Evolutionary conservation across 2,888 invertebrate genomes (phyloP), one percentile per base, ranked within the genome.

Genomic region (Digitonthophagus gazella): DNA sequence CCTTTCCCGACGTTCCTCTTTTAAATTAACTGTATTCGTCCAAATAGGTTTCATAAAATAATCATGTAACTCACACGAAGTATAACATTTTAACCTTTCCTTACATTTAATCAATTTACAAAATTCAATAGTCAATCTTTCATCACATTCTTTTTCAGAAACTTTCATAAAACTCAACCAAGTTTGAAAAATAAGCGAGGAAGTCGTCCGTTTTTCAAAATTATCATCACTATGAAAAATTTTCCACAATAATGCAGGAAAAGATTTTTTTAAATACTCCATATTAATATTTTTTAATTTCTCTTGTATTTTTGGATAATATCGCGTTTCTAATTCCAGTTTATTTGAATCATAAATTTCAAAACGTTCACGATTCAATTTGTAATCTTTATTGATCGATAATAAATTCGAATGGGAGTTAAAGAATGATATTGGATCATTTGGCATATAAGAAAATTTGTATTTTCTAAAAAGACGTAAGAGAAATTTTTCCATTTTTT

Each of bases 131-230:
- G 65, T 18, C 19, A 70, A 64, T 15, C 70, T 22, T 15, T 67
- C 68, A 14, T 16, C 66, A 15, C 58, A 58, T 64, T 66, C 61
- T 44, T 61, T 14, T 14, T 67, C 68, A n/a, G 67, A 68, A 3
- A 70, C 11, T 6, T 57, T n/a, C 8, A 67, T 57, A 1, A 18
- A 58, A 19, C 70, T 70, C 15, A 64, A 63, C 70, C 70, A 70
- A 15, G 70, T 65, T 22, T 66, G 70, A 56, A 64, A 68, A 28
- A 65, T 65, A 54, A 68, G 67, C 8, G 66, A 64, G 6, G 20
- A 58, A 15, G 15, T 22, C 8, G 65, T 6, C 1, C 4, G 6
- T 11, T 6, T 22, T 54, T 58, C 22, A 8, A 20, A 19, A 11
- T 58, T 44, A 1, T 15, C n/a, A 14, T 63, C 58, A n/a, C 18